These are phyloP conservation scores for Aythya baeri DNA, from an alignment of 2,113 vertebrate species.

Conservation along the genomic window DNA sequence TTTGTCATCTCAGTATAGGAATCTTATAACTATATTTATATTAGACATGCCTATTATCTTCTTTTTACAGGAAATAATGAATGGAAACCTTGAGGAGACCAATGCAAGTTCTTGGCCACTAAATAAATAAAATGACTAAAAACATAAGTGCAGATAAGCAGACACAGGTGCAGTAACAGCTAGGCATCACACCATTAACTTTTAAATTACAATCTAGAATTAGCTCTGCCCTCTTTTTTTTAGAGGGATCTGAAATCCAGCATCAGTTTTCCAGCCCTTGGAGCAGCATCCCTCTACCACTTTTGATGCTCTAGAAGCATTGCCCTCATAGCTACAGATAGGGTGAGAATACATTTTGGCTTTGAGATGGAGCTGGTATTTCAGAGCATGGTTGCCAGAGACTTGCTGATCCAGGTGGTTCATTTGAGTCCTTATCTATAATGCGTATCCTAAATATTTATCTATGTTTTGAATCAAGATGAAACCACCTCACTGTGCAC, in stretches of 20 bases:
- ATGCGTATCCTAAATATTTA: background rate
- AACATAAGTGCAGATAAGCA: background rate
- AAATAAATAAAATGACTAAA: background rate
- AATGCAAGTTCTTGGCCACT: background rate
- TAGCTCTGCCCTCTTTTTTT: fast-evolving
- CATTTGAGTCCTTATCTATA: background rate
- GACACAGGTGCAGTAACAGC: background rate
- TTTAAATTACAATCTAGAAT: background rate
- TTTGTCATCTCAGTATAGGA: background rate
- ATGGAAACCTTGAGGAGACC: background rate
- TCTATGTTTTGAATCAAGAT: background rate
- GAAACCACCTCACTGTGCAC: background rate
- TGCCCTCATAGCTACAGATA: background rate
- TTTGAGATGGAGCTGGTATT: background rate
- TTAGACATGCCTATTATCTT: background rate
- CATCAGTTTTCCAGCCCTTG: fast-evolving
- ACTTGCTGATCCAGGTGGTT: background rate
- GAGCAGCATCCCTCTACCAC: background rate
- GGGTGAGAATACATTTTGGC: background rate
- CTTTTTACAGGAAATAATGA: background rate
- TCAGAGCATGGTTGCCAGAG: background rate
- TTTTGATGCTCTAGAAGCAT: background rate
- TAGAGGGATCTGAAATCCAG: background rate
- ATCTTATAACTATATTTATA: background rate
- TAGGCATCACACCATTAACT: background rate